A percentile compares a stretch with the other conserved stretches of the same genome.
Conservation (phyloP, 2,113 vertebrate genomes). For the Pholis gunnellus region DNA sequence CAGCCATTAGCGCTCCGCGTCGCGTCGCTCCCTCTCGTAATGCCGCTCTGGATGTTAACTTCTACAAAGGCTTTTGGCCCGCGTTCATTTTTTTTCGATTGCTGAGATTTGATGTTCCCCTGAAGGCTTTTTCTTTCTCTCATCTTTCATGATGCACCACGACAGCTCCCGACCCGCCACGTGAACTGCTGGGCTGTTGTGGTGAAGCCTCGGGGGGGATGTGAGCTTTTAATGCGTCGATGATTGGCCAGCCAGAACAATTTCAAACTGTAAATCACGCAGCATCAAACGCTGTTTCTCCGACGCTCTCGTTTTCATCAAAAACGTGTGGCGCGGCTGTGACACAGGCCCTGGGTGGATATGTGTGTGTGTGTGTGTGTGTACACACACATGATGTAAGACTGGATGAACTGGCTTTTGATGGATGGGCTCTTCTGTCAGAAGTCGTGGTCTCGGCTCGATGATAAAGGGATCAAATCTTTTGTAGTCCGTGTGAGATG, state of each 20-base stretch:
- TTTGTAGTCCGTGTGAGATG: not conserved
- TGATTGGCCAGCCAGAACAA: conserved; percentile 18
- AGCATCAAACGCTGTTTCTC: not conserved
- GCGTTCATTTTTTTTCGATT: conserved; percentile 35
- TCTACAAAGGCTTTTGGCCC: conserved; percentile 44
- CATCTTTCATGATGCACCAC: conserved; percentile 18
- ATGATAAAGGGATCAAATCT: not conserved
- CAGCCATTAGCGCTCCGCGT: conserved; percentile 50
- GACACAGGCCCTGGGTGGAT: not conserved
- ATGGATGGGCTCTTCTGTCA: not conserved
- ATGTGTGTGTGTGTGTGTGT: not conserved
- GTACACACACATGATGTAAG: not conserved
- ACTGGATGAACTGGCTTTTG: not conserved
- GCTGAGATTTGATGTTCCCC: conserved; percentile 24
- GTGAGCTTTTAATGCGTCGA: conserved; percentile 19
- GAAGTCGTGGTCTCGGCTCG: not conserved
- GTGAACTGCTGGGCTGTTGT: conserved; percentile 32
- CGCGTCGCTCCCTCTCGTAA: conserved; percentile 22
- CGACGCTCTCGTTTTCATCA: not conserved
- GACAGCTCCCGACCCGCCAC: conserved; percentile 3
- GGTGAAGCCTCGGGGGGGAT: conserved; percentile 28
- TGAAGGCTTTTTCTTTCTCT: conserved; percentile 12
- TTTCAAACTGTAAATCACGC: not conserved
- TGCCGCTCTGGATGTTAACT: conserved; percentile 38
- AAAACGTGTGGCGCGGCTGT: not conserved